These are phyloP conservation scores for Cariama cristata DNA, from an alignment of 2,113 vertebrate genomes.

Conservation along the genomic window DNA sequence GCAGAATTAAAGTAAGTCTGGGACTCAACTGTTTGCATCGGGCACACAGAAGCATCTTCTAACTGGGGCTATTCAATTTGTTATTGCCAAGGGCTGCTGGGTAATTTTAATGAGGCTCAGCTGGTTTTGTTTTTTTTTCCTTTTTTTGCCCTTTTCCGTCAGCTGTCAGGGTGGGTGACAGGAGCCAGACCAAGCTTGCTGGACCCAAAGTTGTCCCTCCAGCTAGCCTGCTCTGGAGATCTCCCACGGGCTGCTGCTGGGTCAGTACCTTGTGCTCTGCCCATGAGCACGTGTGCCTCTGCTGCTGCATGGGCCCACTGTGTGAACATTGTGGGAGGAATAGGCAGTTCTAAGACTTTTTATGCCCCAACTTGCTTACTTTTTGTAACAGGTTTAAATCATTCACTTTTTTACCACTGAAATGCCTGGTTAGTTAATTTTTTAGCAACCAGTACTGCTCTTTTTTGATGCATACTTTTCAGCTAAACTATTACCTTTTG, in stretches of 20 bases:
- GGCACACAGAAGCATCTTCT: background rate
- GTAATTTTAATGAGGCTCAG: background rate
- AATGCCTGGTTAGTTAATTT: background rate
- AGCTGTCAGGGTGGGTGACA: background rate
- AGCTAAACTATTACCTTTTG: background rate
- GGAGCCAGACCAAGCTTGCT: background rate
- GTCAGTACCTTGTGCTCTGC: background rate
- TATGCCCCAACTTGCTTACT: background rate
- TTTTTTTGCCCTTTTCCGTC: background rate
- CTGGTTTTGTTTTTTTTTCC: background rate
- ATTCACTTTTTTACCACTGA: background rate
- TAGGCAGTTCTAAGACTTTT: background rate
- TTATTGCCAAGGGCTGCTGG: background rate
- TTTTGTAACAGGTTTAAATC: background rate
- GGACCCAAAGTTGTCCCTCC: background rate
- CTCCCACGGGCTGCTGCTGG: rapidly evolving
- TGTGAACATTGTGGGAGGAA: background rate
- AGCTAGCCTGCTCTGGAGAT: background rate
- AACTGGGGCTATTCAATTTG: background rate
- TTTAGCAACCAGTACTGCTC: background rate
- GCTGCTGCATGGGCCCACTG: rapidly evolving
- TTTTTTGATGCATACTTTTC: background rate
- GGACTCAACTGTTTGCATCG: background rate
- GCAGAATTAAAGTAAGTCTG: background rate
- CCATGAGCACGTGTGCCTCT: background rate